These are phyloP conservation scores for Odontamblyopus rebecca DNA, from an alignment of 2,797 vertebrate genomes.

Conservation along the genomic window DNA sequence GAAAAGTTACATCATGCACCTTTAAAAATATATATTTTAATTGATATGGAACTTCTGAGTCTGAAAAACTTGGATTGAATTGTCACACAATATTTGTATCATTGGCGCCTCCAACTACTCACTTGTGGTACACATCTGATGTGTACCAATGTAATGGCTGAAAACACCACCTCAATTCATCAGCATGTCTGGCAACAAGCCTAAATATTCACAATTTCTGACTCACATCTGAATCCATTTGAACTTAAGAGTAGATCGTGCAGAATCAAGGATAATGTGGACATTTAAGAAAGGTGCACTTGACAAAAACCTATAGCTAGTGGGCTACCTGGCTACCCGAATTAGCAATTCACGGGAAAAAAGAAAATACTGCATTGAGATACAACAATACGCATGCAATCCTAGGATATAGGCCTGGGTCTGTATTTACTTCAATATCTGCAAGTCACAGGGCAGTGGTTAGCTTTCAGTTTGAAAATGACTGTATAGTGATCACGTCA, in stretches of 20 bases:
- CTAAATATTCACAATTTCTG: not conserved
- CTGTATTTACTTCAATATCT: slow-evolving; percentile 27
- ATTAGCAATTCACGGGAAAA: not conserved
- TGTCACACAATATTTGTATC: not conserved
- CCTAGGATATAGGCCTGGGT: slow-evolving; percentile 10
- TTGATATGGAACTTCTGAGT: not conserved
- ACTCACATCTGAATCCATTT: not conserved
- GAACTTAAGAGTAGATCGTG: not conserved
- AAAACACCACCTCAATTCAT: not conserved
- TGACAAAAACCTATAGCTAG: slow-evolving; percentile 16
- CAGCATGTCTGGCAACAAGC: too few species aligned
- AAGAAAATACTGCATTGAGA: slow-evolving; percentile 24
- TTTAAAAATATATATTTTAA: not conserved
- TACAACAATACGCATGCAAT: slow-evolving; percentile 15
- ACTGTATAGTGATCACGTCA: not conserved
- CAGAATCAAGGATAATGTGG: not conserved
- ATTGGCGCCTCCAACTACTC: not conserved
- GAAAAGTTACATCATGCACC: not conserved
- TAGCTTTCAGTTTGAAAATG: slow-evolving; percentile 46
- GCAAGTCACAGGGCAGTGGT: slow-evolving; percentile 65
- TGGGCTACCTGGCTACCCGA: not conserved
- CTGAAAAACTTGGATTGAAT: not conserved
- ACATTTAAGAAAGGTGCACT: slow-evolving; percentile 8
- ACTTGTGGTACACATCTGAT: not conserved
- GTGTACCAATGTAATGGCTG: not conserved